Conservation (phyloP, 2,113 vertebrate genomes). For the Hemicordylus capensis region DNA sequence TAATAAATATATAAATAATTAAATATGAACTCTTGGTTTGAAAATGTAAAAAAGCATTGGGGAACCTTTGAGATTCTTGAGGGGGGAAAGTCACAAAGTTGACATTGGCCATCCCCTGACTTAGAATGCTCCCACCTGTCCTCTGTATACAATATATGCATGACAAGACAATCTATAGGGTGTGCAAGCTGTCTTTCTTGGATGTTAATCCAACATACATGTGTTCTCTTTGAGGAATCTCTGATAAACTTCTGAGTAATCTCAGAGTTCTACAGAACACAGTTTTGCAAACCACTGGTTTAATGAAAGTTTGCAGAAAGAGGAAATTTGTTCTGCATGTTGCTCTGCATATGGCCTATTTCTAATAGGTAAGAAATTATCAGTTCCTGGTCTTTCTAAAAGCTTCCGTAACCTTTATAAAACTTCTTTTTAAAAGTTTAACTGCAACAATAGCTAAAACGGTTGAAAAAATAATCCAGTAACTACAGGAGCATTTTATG, state of each 20-base stretch:
- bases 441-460: not conserved
- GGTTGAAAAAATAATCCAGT: slow-evolving; percentile 18
- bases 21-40: too few relatives aligned
- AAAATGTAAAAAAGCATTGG: too few relatives aligned
- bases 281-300: not conserved
- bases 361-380: not conserved
- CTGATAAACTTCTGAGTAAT: not conserved
- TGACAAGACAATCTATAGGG: too few relatives aligned
- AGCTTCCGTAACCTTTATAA: not conserved
- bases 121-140: too few relatives aligned
- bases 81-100: too few relatives aligned
- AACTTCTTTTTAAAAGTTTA: slow-evolving; percentile 7
- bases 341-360: not conserved
- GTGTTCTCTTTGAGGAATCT: not conserved
- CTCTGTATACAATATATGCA: too few relatives aligned
- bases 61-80: too few relatives aligned
- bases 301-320: not conserved
- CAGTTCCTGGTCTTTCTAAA: slow-evolving; percentile 20
- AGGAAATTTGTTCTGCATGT: not conserved
- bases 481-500: slow-evolving; percentile 23
- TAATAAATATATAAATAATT: too few relatives aligned
- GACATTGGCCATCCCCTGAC: too few relatives aligned
- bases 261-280: not conserved
- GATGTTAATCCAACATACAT: not conserved
- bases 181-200: not conserved